A percentile compares a stretch with the other conserved stretches of the same genome.
Conservation (phyloP, 2,113 vertebrate species). For the Xiphophorus hellerii region DNA sequence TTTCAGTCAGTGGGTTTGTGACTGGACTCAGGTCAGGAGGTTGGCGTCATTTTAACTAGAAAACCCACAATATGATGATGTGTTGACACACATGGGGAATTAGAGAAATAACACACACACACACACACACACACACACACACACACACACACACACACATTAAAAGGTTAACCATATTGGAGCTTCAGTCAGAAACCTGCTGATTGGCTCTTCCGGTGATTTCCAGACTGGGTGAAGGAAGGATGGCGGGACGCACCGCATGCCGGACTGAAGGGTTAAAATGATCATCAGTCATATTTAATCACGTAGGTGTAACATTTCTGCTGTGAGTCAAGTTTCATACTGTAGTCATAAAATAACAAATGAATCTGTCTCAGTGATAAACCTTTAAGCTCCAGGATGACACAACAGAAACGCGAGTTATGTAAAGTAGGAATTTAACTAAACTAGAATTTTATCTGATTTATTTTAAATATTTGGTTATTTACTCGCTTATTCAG, state of each 20-base stretch:
- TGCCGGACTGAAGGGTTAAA: neutral
- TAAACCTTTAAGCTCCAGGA: neutral
- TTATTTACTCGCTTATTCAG: neutral
- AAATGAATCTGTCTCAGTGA: neutral
- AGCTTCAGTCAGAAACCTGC: neutral
- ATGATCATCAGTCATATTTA: neutral
- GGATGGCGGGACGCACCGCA: too few relatives aligned
- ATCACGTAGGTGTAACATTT: neutral
- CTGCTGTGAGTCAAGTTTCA: neutral
- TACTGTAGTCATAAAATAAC: neutral
- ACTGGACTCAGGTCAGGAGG: slow-evolving; percentile 41
- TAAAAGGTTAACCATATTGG: neutral
- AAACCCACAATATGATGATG: neutral
- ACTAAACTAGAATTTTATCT: neutral
- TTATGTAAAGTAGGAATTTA: neutral
- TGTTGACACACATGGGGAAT: neutral
- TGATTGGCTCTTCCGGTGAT: neutral
- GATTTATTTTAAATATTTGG: neutral
- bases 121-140: too few relatives aligned
- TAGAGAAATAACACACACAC: neutral
- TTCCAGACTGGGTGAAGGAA: neutral
- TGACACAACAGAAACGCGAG: neutral
- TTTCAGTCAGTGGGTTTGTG: slow-evolving; percentile 51
- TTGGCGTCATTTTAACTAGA: slow-evolving; percentile 38
- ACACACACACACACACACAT: too few relatives aligned